A percentile compares a stretch with the other conserved stretches of the same genome.
These are phyloP conservation scores for Zaprionus camerounensis DNA, from an alignment of 1,140 invertebrate genomes.

Conservation along the genomic window DNA sequence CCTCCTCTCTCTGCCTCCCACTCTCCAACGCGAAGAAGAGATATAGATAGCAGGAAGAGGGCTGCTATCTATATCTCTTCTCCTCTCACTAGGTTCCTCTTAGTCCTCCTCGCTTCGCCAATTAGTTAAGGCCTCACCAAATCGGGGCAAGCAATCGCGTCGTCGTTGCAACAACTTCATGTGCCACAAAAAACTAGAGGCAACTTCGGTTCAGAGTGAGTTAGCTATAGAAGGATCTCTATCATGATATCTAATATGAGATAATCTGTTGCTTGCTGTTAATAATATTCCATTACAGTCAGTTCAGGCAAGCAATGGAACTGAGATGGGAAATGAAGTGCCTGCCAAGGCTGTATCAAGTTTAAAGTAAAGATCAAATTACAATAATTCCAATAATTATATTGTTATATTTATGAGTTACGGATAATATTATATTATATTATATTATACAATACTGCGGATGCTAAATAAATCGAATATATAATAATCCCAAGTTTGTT, in stretches of 20 bases:
- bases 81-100: no score
- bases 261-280: not conserved
- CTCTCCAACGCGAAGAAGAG: no score
- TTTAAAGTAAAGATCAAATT: no score
- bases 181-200: not conserved
- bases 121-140: constrained; percentile 38
- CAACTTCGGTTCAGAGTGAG: not conserved
- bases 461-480: no score
- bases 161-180: not conserved
- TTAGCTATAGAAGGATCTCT: not conserved
- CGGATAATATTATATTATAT: no score
- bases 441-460: no score
- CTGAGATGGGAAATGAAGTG: no score
- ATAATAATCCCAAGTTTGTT: no score
- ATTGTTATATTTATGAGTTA: no score
- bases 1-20: not conserved
- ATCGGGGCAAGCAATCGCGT: not conserved
- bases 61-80: not conserved
- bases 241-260: not conserved
- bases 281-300: not conserved
- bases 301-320: not conserved
- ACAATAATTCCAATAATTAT: no score
- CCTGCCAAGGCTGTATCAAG: no score
- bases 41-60: no score
- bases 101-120: constrained; percentile 4